A percentile compares a stretch with the other conserved stretches of the same genome.
These are phyloP conservation scores for Bubo scandiacus DNA, from an alignment of 2,113 vertebrate genomes.

Conservation along the genomic window DNA sequence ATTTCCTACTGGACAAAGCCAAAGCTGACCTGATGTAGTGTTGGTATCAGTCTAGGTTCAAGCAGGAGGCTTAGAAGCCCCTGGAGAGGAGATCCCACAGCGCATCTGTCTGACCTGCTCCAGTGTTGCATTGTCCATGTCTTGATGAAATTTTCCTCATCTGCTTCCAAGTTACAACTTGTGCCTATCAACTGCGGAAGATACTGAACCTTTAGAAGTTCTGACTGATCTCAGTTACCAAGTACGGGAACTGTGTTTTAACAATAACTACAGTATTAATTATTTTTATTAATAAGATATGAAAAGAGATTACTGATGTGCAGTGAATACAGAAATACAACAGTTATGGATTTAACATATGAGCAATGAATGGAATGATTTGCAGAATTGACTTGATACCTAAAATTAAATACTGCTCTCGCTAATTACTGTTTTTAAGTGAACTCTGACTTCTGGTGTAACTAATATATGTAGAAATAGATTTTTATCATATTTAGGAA, in stretches of 20 bases:
- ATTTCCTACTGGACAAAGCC: background rate
- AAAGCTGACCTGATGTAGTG: background rate
- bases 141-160: background rate
- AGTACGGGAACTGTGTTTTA: background rate
- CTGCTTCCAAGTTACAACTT: background rate
- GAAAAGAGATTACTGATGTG: background rate
- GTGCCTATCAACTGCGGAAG: background rate
- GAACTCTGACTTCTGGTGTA: background rate
- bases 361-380: background rate
- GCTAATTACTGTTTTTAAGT: background rate
- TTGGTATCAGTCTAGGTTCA: background rate
- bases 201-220: background rate
- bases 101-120: background rate
- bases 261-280: background rate
- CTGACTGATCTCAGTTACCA: background rate
- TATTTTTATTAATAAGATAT: background rate
- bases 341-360: background rate
- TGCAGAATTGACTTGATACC: background rate
- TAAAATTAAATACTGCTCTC: background rate
- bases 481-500: background rate
- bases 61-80: background rate
- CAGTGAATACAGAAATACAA: background rate
- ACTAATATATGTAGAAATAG: background rate
- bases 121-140: background rate
- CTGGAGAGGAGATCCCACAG: background rate